Evolutionary conservation across 2,797 vertebrate species (phyloP).

Genomic region (Octomys mimax): DNA sequence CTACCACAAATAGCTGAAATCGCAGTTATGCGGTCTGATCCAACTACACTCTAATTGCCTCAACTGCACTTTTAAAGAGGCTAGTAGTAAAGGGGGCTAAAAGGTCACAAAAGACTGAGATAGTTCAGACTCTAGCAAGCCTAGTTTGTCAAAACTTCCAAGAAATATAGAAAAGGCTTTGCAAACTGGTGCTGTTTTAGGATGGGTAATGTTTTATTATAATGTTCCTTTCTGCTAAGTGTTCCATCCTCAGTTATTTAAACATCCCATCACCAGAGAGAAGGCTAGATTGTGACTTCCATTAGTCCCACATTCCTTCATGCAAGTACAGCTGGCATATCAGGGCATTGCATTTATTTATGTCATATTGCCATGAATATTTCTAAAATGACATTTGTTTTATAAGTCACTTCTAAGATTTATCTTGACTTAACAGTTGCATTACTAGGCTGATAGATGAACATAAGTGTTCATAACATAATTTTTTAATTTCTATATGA

Average conservation of each 20-base stretch:
- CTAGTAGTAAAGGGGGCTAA: background rate
- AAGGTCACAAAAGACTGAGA: background rate
- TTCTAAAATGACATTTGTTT: constrained; percentile 37
- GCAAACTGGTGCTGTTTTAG: background rate
- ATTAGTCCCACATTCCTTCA: background rate
- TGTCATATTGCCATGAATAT: background rate
- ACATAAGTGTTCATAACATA: background rate
- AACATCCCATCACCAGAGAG: background rate
- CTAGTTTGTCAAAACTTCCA: background rate
- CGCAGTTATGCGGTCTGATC: background rate
- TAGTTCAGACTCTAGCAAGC: background rate
- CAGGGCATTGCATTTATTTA: background rate
- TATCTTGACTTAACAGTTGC: background rate
- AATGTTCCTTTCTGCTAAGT: background rate
- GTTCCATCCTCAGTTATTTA: constrained; percentile 6
- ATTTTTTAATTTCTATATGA: background rate
- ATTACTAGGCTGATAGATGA: background rate
- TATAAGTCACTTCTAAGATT: constrained; percentile 14
- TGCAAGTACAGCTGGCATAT: background rate
- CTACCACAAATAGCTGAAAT: background rate
- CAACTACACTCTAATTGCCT: background rate
- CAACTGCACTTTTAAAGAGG: background rate
- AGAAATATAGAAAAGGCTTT: constrained; percentile 18
- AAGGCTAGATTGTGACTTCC: background rate
- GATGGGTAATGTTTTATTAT: constrained; percentile 26